Conservation (phyloP, 2,888 invertebrate species). For the Platynereis dumerilii region DNA sequence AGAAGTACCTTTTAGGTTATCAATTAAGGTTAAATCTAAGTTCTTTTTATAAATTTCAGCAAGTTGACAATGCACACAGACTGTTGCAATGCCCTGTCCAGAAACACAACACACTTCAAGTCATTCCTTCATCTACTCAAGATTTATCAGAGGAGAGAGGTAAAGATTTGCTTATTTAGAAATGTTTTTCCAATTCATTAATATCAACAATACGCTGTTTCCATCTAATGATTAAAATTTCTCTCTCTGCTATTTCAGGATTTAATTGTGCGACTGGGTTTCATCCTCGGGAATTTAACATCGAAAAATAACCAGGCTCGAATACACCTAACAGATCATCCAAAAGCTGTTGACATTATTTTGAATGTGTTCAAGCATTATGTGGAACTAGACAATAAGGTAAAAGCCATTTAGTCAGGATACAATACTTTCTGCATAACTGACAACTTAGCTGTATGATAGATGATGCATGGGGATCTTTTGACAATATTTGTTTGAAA, state of each 20-base stretch:
- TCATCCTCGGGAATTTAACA: constrained; percentile 84
- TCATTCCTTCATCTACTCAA: constrained; percentile 72
- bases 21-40: neutral
- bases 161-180: constrained; percentile 35
- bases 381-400: constrained; percentile 50
- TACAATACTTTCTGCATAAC: too few species aligned
- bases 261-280: constrained; percentile 78
- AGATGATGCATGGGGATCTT: too few species aligned
- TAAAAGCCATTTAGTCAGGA: too few species aligned
- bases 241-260: constrained; percentile 62
- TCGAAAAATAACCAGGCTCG: constrained; percentile 78
- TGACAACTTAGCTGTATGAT: too few species aligned
- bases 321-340: constrained; percentile 51
- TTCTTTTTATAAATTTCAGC: constrained; percentile 73
- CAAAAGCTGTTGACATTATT: constrained; percentile 53
- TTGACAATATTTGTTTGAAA: too few species aligned
- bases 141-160: constrained; percentile 73
- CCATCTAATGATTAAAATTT: neutral
- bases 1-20: neutral
- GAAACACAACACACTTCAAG: constrained; percentile 68
- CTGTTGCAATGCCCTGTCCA: constrained; percentile 74
- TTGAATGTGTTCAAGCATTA: constrained; percentile 55
- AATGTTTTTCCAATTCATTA: neutral
- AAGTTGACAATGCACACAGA: constrained; percentile 79
- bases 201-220: neutral